Evolutionary conservation across 2,113 vertebrate species (phyloP), one percentile per base, ranked within the genome.

Genomic region (Ranitomeya imitator): DNA sequence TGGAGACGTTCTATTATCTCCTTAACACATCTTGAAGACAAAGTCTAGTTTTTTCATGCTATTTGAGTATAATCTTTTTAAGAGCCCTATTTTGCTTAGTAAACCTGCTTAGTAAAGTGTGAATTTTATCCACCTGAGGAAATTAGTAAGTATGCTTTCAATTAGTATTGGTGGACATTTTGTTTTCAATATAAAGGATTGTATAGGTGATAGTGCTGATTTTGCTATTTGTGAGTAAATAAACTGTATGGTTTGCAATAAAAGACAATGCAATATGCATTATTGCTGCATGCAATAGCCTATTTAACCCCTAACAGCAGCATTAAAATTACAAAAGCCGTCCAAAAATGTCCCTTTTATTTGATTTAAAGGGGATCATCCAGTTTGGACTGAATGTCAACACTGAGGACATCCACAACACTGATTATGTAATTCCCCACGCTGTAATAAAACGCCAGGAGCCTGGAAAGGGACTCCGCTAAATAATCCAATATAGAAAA

Each of bases 21-120:
- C 59, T 83, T 83, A 52, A 67, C 60, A 69, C 37, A 67, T 83
- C 19, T 67, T 83, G 69, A 83, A 67, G 31, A 65, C 60, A 83
- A 52, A 65, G 19, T 63, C 81, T 54, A 51, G 15, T 83, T 83
- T 67, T 67, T 60, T 61, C 59, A 65, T 2, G 81, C 12, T 52
- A 16, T 67, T 83, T 83, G 45, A 60, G 37, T 76, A 37, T 76
- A 15, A 76, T 37, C 2, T 19, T 76, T 2, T 21, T 74, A 18
- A 74, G 73, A 76, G 45, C 37, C 1, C 71, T 74, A 19, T 74
- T 74, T 78, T 19, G 52, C 19, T 57, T 79, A 11, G 52, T 79
- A 79, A 79, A 23, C 52, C 52, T 79, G 77, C 77, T 55, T 11
- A 23, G 12, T 14, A 79, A 13, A 55, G 19, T n/a, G 51, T 57